phyloP scores from a whole-genome alignment of 2,113 vertebrate genomes.

The Oreochromis spilurus region DNA sequence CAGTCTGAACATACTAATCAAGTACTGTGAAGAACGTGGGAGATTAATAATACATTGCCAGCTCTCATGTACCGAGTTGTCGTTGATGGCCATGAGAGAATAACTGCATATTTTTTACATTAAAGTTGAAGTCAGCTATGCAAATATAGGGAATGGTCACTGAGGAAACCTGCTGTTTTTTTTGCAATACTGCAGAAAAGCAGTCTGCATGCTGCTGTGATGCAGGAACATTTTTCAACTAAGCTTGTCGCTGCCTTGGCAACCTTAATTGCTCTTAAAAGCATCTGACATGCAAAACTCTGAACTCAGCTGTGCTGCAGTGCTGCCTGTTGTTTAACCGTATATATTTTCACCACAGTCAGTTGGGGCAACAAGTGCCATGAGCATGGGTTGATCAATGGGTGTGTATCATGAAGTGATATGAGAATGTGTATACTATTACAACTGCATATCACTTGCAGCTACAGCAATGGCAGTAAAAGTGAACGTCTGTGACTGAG shows the following conservation, averaged over 20 bases:
- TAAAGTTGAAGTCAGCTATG: neutral
- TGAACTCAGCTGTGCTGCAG: neutral
- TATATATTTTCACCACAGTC: neutral
- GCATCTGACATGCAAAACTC: neutral
- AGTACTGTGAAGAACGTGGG: neutral
- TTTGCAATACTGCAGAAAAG: neutral
- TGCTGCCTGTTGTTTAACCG: neutral
- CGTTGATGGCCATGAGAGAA: too few species aligned
- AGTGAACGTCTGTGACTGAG: neutral
- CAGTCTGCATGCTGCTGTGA: neutral
- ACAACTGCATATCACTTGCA: neutral
- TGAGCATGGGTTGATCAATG: rapidly evolving
- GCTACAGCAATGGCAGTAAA: neutral
- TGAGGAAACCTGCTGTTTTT: neutral
- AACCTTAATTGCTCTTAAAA: neutral
- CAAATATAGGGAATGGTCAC: neutral
- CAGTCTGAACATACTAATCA: too few species aligned
- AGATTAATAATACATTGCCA: neutral
- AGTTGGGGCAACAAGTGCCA: neutral
- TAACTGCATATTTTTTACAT: neutral
- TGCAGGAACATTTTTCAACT: neutral
- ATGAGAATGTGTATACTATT: neutral
- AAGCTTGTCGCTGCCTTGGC: neutral
- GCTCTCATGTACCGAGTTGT: neutral
- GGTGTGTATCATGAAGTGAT: rapidly evolving